A percentile compares a stretch with the other conserved stretches of the same genome.
These are phyloP conservation scores for Sphenodon punctatus DNA, from an alignment of 2,797 vertebrate genomes.

Conservation along the genomic window DNA sequence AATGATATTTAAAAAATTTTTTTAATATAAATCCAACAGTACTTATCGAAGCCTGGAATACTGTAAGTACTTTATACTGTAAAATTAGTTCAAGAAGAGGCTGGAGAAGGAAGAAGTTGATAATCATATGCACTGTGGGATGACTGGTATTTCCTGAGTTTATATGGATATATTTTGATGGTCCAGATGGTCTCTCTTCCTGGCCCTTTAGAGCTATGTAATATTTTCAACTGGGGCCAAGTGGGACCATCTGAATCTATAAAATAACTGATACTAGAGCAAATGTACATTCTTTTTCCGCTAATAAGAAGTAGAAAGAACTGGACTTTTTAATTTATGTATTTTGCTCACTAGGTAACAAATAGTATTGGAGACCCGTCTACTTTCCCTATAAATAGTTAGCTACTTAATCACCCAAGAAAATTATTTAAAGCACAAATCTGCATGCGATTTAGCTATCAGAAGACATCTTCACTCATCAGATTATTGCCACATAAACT, in stretches of 20 bases:
- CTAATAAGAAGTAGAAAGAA: not conserved
- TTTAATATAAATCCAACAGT: not conserved
- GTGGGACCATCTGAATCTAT: not conserved
- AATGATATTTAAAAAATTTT: too few relatives aligned
- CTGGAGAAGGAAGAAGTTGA: not conserved
- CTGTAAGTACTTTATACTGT: not conserved
- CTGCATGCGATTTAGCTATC: slow-evolving; percentile 15
- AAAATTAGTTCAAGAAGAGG: not conserved
- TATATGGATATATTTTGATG: not conserved
- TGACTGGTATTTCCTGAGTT: not conserved
- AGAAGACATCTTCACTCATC: too few relatives aligned
- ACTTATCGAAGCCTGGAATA: not conserved
- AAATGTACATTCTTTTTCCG: not conserved
- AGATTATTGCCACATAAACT: too few relatives aligned
- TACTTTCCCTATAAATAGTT: not conserved
- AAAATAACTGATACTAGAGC: not conserved
- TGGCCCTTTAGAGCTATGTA: not conserved
- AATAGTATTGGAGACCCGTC: not conserved
- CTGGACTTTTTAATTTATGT: not conserved
- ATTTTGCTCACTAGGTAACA: slow-evolving; percentile 11
- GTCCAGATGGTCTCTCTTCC: not conserved
- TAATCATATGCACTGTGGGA: not conserved
- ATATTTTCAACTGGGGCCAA: not conserved
- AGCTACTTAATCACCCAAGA: not conserved
- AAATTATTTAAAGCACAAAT: slow-evolving; percentile 16